Percentiles rank a stretch among this genome's conserved stretches.
Evolutionary conservation across 2,113 vertebrate genomes (phyloP).

Genomic region (Kryptolebias marmoratus): DNA sequence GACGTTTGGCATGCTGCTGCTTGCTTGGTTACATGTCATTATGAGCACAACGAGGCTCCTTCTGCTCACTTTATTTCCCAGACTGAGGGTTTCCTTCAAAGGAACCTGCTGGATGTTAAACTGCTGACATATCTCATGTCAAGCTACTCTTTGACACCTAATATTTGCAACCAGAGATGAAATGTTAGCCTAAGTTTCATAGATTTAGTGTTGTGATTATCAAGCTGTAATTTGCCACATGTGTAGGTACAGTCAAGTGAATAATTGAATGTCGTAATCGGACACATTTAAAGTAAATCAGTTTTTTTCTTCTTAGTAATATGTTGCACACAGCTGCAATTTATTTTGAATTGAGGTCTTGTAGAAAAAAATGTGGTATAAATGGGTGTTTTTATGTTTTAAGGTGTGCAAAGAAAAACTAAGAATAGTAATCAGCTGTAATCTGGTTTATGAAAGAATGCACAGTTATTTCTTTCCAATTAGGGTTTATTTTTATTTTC

Average conservation of each 20-base stretch:
- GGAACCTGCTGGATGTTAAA: not conserved
- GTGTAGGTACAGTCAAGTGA: not conserved
- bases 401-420: not conserved
- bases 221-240: not conserved
- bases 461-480: not conserved
- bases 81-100: not conserved
- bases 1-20: conserved; percentile 27
- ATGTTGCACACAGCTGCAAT: not conserved
- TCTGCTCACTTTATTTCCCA: not conserved
- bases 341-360: not conserved
- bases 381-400: not conserved
- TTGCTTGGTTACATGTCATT: conserved; percentile 14
- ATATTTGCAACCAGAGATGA: not conserved
- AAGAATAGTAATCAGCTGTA: no score
- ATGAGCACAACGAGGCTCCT: conserved; percentile 24
- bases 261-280: no score
- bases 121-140: not conserved
- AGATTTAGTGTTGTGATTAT: not conserved
- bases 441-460: no score
- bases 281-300: not conserved
- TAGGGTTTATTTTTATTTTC: no score
- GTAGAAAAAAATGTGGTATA: no score
- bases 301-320: not conserved
- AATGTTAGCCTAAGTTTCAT: not conserved
- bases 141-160: not conserved